These are phyloP conservation scores for Clitarchus hookeri DNA, from an alignment of 2,888 invertebrate species.

Conservation along the genomic window DNA sequence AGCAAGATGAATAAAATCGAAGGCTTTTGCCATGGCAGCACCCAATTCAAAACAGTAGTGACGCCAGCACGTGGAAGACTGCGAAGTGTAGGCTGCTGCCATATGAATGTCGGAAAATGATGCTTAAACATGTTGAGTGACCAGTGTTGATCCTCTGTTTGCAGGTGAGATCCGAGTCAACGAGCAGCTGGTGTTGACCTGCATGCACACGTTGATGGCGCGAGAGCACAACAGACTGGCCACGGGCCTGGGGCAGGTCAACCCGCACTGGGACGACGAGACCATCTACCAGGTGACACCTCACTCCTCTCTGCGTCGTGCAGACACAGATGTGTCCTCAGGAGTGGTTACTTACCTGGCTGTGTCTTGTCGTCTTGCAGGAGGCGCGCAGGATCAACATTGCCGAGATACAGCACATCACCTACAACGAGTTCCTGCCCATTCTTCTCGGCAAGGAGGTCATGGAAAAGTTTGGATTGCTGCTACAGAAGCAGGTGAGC, in stretches of 20 bases:
- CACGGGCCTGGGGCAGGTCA: slow-evolving; percentile 72
- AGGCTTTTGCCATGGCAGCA: too few species aligned
- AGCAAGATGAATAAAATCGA: too few species aligned
- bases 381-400: slow-evolving; percentile 83
- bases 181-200: slow-evolving; percentile 85
- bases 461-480: slow-evolving; percentile 87
- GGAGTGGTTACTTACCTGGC: background rate
- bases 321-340: background rate
- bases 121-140: background rate
- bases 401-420: slow-evolving; percentile 86
- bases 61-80: too few species aligned
- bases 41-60: too few species aligned
- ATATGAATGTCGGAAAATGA: too few species aligned
- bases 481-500: slow-evolving; percentile 75
- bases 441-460: slow-evolving; percentile 87
- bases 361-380: slow-evolving; percentile 48
- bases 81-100: too few species aligned
- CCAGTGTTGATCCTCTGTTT: background rate
- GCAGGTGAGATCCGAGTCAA: slow-evolving; percentile 89
- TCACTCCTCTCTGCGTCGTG: background rate
- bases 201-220: slow-evolving; percentile 90
- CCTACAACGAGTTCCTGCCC: slow-evolving; percentile 88
- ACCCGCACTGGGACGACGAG: slow-evolving; percentile 94
- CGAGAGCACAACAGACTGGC: slow-evolving; percentile 90
- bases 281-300: slow-evolving; percentile 74